Percentiles rank a stretch among this genome's conserved stretches.
These are phyloP conservation scores for Syndactyla subalaris DNA, from an alignment of 2,797 vertebrate species.

Conservation along the genomic window DNA sequence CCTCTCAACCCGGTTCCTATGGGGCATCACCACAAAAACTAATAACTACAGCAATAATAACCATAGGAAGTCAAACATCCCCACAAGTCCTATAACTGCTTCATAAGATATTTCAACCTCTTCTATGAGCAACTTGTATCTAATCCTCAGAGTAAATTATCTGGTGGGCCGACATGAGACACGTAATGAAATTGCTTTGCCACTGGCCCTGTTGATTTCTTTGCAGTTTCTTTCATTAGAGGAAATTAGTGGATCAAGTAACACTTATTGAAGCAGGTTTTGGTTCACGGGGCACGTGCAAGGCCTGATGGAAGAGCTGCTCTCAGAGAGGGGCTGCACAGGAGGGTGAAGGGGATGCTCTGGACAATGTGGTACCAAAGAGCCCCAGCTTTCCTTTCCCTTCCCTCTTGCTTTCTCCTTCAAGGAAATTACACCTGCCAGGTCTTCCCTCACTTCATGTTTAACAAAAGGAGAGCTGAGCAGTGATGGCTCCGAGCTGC, in stretches of 20 bases:
- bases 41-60: slow-evolving; percentile 23
- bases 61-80: not conserved
- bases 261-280: not conserved
- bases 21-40: not conserved
- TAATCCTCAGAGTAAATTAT: not conserved
- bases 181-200: slow-evolving; percentile 21
- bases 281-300: fast-evolving
- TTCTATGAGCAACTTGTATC: not conserved
- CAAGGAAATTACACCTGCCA: not conserved
- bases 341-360: not conserved
- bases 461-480: not conserved
- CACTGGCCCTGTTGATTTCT: not conserved
- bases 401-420: not conserved
- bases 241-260: not conserved
- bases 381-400: not conserved
- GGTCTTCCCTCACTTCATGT: not conserved
- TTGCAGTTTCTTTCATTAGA: not conserved
- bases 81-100: not conserved
- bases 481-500: not conserved
- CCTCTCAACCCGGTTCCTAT: not conserved
- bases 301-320: not conserved
- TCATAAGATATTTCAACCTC: slow-evolving; percentile 3
- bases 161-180: not conserved
- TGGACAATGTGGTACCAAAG: fast-evolving
- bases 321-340: not conserved